phyloP scores from a whole-genome alignment of 2,797 vertebrate species.

The Catamblyrhynchus diadema region DNA sequence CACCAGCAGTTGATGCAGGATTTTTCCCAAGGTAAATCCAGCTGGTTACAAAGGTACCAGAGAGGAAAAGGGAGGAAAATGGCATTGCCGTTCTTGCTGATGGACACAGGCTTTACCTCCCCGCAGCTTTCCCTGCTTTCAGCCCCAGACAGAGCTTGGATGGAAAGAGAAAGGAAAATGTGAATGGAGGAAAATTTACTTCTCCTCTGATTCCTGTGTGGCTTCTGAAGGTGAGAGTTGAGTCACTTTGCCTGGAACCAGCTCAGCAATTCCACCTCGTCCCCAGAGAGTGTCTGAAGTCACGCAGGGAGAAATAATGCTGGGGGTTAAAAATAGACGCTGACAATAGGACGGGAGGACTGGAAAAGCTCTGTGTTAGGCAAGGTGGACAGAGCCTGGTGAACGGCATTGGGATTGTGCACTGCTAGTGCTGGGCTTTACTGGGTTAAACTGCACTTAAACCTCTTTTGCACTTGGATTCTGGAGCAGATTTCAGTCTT shows the following conservation, averaged over 20 bases:
- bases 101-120: neutral
- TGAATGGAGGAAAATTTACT: neutral
- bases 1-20: accelerated
- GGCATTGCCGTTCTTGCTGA: neutral
- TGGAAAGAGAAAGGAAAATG: neutral
- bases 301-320: conserved; percentile 38
- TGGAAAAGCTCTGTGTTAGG: neutral
- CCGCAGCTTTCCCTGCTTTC: neutral
- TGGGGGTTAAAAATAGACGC: conserved; percentile 57
- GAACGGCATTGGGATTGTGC: neutral
- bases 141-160: neutral
- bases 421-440: neutral
- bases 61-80: neutral
- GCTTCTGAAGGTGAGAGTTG: conserved; percentile 43
- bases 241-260: conserved; percentile 46
- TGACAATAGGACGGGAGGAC: conserved; percentile 19
- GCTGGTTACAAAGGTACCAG: neutral
- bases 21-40: neutral
- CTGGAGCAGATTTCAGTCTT: neutral
- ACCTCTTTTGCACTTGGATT: neutral
- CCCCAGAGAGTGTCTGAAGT: conserved; percentile 32
- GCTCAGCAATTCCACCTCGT: conserved; percentile 47
- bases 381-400: neutral
- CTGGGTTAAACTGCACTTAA: neutral
- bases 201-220: neutral